These are phyloP conservation scores for Hemichromis elongatus DNA, from an alignment of 2,113 vertebrate genomes.

Conservation along the genomic window DNA sequence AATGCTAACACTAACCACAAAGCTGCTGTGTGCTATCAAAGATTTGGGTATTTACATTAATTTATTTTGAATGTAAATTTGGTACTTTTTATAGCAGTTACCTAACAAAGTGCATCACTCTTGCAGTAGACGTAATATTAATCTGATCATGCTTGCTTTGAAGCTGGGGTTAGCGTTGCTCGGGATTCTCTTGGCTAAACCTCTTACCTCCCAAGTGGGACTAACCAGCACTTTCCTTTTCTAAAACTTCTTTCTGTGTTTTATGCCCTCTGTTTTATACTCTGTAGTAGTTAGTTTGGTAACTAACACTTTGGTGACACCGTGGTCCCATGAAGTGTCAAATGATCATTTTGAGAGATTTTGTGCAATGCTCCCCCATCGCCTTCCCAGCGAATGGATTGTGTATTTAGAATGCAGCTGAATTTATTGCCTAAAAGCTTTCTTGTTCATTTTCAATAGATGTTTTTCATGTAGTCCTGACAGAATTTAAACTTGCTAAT, in stretches of 20 bases:
- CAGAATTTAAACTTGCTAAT: background rate
- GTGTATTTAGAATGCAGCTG: background rate
- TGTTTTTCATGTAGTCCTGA: background rate
- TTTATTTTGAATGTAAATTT: background rate
- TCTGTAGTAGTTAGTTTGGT: fast-evolving
- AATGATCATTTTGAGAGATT: conserved; percentile 10
- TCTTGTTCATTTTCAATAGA: background rate
- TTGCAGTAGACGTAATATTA: conserved; percentile 2
- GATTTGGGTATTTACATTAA: background rate
- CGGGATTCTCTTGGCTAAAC: conserved; percentile 40
- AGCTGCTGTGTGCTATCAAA: background rate
- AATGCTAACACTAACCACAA: background rate
- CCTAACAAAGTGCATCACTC: background rate
- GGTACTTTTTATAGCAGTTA: background rate
- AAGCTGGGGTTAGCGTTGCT: conserved; percentile 17
- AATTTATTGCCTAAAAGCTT: background rate
- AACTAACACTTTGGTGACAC: background rate
- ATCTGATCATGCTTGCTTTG: conserved; percentile 32
- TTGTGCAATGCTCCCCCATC: background rate
- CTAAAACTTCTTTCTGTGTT: background rate
- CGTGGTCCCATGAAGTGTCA: background rate
- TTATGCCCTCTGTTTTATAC: background rate
- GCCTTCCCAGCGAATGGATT: background rate
- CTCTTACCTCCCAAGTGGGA: conserved; percentile 18
- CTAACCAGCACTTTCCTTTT: conserved; percentile 28